Conservation (phyloP, 2,797 vertebrate genomes). For the Cephalopachus bancanus region DNA sequence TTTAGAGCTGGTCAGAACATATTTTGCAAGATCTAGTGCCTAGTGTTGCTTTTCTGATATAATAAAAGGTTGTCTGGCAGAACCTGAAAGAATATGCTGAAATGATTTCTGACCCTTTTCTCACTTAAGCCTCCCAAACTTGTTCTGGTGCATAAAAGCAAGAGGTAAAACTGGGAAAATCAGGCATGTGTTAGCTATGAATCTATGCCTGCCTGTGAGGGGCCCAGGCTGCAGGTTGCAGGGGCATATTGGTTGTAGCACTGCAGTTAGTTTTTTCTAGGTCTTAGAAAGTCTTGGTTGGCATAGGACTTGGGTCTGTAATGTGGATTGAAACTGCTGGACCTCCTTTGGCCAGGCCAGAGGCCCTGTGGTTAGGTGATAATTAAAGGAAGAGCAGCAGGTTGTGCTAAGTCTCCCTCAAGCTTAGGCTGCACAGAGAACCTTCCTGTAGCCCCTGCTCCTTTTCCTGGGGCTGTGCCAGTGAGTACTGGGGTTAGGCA, state of each 20-base stretch:
- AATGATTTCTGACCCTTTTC: slow-evolving; percentile 59
- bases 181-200: not conserved
- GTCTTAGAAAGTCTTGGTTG: no score
- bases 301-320: not conserved
- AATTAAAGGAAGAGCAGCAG: not conserved
- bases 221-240: not conserved
- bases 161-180: not conserved
- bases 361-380: not conserved
- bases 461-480: not conserved
- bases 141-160: not conserved
- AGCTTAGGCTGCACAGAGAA: not conserved
- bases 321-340: not conserved
- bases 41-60: slow-evolving; percentile 81
- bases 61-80: slow-evolving; percentile 83
- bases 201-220: not conserved
- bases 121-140: slow-evolving; percentile 9
- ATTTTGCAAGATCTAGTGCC: slow-evolving; percentile 84
- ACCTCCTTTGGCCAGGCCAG: not conserved
- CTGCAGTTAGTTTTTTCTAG: not conserved
- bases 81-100: slow-evolving; percentile 71
- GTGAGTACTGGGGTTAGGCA: not conserved
- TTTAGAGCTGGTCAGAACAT: slow-evolving; percentile 79
- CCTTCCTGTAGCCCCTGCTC: not conserved
- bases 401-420: not conserved
- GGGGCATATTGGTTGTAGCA: not conserved